Base-by-base conservation (phyloP, 2,888 invertebrate species). In the Eupithecia subfuscata region DNA sequence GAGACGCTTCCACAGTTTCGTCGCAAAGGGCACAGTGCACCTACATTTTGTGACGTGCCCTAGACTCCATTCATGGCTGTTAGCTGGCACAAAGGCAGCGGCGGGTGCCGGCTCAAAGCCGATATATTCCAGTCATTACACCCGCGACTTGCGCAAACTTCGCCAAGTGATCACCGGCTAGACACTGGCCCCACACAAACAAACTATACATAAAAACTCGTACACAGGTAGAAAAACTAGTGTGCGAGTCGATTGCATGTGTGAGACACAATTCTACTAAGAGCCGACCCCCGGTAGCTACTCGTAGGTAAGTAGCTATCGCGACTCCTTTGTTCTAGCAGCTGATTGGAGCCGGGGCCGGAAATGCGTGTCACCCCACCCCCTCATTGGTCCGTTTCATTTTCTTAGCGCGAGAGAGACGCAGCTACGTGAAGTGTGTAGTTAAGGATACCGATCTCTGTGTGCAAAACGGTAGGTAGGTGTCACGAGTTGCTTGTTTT, bases 361-460 rank as follows among this genome's bases (percentile, higher is more conserved):
- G 95, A 95, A 94, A 94, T 95, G 95, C 95, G 95, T 95, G 92
- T 93, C 94, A 94, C 93, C 93, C 93, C 94, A 91, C 95, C 95
- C 95, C 93, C 93, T 92, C 94, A 95, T 95, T 95, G 95, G 95
- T 95, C 93, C 93, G 94, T 89, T 94, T 93, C 93, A 92, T 95
- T 94, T 95, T 95, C 94, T 95, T 94, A 95, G 95, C 92, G 92
- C 82, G 94, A 95, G 90, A 88, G 95, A 91, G 95, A 95, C 91
- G 92, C 92, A 93, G 89, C 91, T 91, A 93, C 86, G 83, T 87
- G 87, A 90, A 92, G 92, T 92, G 91, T 92, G 91, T 91, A 90
- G 91, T 91, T 92, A 90, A 92, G 93, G 93, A 92, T 92, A 91
- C 89, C 85, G 90, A 91, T 92, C 91, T 89, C 86, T 90, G 89